Evolutionary conservation across 1,140 invertebrate genomes (phyloP), one percentile per base, ranked within the genome.

Genomic region (Agrypnia vestita): DNA sequence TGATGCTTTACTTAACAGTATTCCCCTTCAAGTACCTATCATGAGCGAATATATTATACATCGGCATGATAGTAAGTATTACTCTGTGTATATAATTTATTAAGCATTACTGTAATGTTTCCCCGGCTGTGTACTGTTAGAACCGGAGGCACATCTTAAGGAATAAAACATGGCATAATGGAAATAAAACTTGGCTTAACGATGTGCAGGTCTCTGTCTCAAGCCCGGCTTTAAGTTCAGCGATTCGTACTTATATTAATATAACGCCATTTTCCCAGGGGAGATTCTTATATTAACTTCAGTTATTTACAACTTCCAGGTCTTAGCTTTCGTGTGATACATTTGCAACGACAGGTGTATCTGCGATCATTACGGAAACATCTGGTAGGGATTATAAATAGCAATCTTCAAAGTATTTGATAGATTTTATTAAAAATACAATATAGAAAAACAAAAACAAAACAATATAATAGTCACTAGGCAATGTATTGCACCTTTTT

Each of bases 81-180:
- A 12, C 55, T 21, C 55, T 59, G n/a, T 59, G 55, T 59, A 59
- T 59, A 21, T 21, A 59, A 59, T 59, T 59, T 59, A 59, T 59
- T 59, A 19, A 59, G 10, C 55, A 59, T 59, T 59, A 59, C 55
- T 59, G 55, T 59, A 21, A 59, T 59, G 55, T 15, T 21, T 59
- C 7, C 55, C 21, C 15, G 55, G 55, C 17, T 59, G 55, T 55
- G n/a, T 59, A 59, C 55, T 59, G 55, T 21, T 59, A 9, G 55
- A 21, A 17, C 15, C 15, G 55, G 15, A 59, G 55, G 17, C 21
- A 35, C 25, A 35, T 35, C 25, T 59, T 8, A 59, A 17, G 55
- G 55, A 59, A 59, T 59, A 21, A 59, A 59, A 59, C 55, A 10
- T 21, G 12, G 17, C 7, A 0, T 59, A 59, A 21, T 59, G 55